Percentiles rank a stretch among this genome's conserved stretches.
Evolutionary conservation across 2,888 invertebrate genomes (phyloP).

Genomic region (Linnaemya tessellans): DNA sequence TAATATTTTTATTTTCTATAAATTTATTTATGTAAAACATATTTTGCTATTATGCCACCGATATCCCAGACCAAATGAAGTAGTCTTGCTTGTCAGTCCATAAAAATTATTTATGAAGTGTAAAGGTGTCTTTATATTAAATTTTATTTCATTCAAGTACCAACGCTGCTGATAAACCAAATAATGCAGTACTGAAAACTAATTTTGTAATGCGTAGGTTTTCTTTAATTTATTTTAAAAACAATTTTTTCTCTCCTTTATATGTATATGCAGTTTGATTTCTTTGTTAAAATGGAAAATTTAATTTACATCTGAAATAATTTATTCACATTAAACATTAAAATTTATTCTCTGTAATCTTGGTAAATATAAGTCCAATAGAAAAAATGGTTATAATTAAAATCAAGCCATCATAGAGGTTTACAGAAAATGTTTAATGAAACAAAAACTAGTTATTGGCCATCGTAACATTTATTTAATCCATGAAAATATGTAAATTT

Average conservation of each 20-base stretch:
- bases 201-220: constrained; percentile 58
- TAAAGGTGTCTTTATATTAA: constrained; percentile 54
- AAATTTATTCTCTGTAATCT: constrained; percentile 45
- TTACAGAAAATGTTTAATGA: neutral
- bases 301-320: constrained; percentile 46
- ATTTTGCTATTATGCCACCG: constrained; percentile 38
- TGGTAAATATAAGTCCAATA: constrained; percentile 1
- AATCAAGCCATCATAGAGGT: constrained; percentile 10
- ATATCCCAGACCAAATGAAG: constrained; percentile 26
- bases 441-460: constrained; percentile 7
- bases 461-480: neutral
- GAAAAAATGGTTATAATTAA: constrained; percentile 7
- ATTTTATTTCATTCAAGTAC: constrained; percentile 29
- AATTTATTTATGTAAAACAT: constrained; percentile 17
- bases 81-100: constrained; percentile 54
- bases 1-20: constrained; percentile 16
- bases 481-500: neutral
- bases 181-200: constrained; percentile 1
- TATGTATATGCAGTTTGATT: too few relatives aligned
- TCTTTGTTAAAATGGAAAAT: constrained; percentile 35
- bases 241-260: neutral
- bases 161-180: neutral
- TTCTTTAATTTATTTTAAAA: constrained; percentile 35
- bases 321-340: constrained; percentile 26
- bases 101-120: constrained; percentile 62